These are phyloP conservation scores for Ormia ochracea DNA, from an alignment of 2,888 invertebrate genomes.

Conservation along the genomic window DNA sequence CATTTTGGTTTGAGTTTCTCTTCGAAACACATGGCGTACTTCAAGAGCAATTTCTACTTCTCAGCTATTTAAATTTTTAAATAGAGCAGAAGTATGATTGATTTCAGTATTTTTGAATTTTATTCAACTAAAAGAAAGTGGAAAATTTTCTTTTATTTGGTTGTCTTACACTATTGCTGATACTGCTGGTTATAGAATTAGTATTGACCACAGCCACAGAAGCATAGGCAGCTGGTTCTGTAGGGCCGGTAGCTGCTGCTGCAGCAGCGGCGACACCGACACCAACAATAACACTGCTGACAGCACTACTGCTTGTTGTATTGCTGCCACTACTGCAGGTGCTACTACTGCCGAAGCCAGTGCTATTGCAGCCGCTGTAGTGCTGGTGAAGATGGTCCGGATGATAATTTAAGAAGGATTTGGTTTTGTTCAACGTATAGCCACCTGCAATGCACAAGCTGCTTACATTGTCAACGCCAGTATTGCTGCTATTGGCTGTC, in stretches of 20 bases:
- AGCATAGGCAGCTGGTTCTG: conserved; percentile 69
- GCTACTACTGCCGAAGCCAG: neutral
- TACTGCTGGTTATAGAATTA: conserved; percentile 64
- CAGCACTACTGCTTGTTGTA: neutral
- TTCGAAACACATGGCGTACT: conserved; percentile 8
- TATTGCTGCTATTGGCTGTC: conserved; percentile 35
- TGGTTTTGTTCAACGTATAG: conserved; percentile 33
- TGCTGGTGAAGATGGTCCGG: conserved; percentile 31
- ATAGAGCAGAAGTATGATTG: conserved; percentile 26
- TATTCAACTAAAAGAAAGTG: conserved; percentile 66
- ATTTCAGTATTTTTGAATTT: neutral
- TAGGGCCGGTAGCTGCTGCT: conserved; percentile 60
- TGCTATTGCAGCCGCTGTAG: conserved; percentile 24
- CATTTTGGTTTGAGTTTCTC: conserved; percentile 39
- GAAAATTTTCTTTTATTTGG: conserved; percentile 70
- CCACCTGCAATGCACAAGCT: conserved; percentile 9
- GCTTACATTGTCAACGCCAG: neutral
- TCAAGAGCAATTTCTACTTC: neutral
- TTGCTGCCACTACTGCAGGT: conserved; percentile 26
- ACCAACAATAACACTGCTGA: conserved; percentile 35
- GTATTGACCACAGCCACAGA: conserved; percentile 69
- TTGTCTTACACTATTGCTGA: conserved; percentile 64
- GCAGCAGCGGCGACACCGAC: conserved; percentile 61
- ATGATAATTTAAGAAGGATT: neutral
- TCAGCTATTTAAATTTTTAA: conserved; percentile 17